Base-by-base conservation (phyloP, 2,113 vertebrate species). In the Saguinus imperator region DNA sequence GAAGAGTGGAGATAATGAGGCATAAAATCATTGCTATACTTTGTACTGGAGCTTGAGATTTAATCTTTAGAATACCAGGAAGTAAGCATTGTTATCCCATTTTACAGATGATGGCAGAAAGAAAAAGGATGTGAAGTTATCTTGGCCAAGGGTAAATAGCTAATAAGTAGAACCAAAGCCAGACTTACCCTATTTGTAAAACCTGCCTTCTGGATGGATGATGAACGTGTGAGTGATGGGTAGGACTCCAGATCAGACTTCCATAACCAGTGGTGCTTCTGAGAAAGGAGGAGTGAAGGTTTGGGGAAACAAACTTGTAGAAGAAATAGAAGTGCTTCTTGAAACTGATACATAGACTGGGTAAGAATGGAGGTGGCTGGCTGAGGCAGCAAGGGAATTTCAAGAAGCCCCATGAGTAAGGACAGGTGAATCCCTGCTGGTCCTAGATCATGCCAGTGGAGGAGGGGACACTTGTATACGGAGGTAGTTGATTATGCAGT, bases 41-140 rank as follows among this genome's bases (percentile, higher is more conserved):
- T 86, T 37, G 17, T 61, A 50, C 11, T 7, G 11, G 32, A 40
- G 18, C 25, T 64, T 77, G 35, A 87, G n/a, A 64, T 72, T 85
- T 76, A 64, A 73, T 29, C 79, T 23, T 84, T 27, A 80, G 5
- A 84, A 57, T 6, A 43, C 45, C 83, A 9, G 43, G 12, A 89
- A 52, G 14, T 48, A 77, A 58, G 43, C 29, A 94, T 1, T 87
- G 6, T 3, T 48, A 57, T 25, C 29, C 58, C 37, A 45, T 57
- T 72, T 89, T 64, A 76, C 3, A 81, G 64, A 68, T 89, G 40
- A 86, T 77, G 8, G 64, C 82, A 58, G 6, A 45, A 87, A 83
- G 29, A 82, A 88, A 50, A 11, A 66, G 12, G 52, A 64, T 81
- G 2, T 25, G 81, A 87, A 77, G 48, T 72, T 83, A 88, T 29